Percentiles rank a stretch among this genome's conserved stretches.
Evolutionary conservation across 1,140 invertebrate species (phyloP).

Genomic region (Sinonovacula constricta): DNA sequence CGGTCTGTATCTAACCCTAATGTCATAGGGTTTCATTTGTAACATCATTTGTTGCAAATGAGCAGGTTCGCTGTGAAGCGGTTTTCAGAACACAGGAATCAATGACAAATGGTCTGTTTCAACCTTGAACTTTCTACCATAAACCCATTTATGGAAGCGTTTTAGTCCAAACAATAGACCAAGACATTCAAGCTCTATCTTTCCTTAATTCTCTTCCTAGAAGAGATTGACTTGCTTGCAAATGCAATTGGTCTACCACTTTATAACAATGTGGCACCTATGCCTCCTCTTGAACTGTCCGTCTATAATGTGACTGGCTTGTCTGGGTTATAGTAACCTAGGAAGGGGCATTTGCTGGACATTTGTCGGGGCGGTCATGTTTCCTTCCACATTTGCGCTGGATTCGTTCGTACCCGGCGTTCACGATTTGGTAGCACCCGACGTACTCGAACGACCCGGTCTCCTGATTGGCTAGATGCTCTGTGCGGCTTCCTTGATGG

Average conservation of each 20-base stretch:
- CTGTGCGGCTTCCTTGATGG: too few species aligned
- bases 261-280: too few species aligned
- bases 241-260: too few species aligned
- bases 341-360: not conserved
- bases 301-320: not conserved
- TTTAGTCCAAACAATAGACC: too few species aligned
- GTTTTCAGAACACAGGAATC: not conserved
- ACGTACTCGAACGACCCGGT: too few species aligned
- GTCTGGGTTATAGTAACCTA: constrained; percentile 7
- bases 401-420: too few species aligned
- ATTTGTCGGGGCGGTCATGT: not conserved
- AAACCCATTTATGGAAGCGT: constrained; percentile 3
- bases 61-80: not conserved
- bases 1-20: too few species aligned
- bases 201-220: not conserved
- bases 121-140: not conserved
- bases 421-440: too few species aligned
- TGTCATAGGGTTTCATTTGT: constrained; percentile 27
- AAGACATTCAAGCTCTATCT: not conserved
- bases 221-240: constrained; percentile 11
- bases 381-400: constrained; percentile 5
- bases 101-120: constrained; percentile 9
- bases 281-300: not conserved
- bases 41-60: constrained; percentile 13
- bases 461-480: too few species aligned